phyloP scores from a whole-genome alignment of 2,888 invertebrate species.

The Oscheius sp. region DNA sequence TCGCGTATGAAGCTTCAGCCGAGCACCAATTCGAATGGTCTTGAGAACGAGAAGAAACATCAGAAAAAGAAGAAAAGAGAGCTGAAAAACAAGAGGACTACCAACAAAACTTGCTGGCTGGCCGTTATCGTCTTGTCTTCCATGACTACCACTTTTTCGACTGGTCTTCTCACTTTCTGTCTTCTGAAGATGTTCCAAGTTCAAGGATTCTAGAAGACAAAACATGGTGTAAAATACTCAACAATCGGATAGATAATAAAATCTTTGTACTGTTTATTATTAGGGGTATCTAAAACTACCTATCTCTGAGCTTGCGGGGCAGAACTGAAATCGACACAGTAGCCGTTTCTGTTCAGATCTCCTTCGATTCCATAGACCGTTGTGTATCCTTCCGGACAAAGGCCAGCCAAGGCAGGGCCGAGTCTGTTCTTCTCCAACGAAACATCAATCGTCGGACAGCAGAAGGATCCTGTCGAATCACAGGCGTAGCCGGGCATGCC shows the following conservation, averaged over 20 bases:
- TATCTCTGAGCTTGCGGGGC: not conserved
- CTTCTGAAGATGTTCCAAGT: not conserved
- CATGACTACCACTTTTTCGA: not conserved
- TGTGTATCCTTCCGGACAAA: slow-evolving; percentile 4
- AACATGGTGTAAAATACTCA: not conserved
- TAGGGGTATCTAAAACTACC: not conserved
- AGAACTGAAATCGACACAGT: not conserved
- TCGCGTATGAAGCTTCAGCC: too few relatives aligned
- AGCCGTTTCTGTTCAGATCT: not conserved
- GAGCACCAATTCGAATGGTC: too few relatives aligned
- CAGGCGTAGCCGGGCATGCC: slow-evolving; percentile 1
- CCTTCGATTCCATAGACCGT: not conserved
- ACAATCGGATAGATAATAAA: not conserved
- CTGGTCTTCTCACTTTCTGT: not conserved
- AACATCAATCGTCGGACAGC: slow-evolving; percentile 7
- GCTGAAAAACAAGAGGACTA: not conserved
- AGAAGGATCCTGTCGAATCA: not conserved
- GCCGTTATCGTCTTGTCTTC: not conserved
- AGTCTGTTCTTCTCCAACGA: not conserved
- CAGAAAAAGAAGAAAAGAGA: not conserved
- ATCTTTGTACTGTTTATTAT: not conserved
- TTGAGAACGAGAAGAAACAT: not conserved
- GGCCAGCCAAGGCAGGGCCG: slow-evolving; percentile 2
- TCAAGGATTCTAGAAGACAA: not conserved
- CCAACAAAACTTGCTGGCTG: not conserved